These are phyloP conservation scores for Artemia sp. DNA, from an alignment of 2,888 invertebrate genomes.

Conservation along the genomic window DNA sequence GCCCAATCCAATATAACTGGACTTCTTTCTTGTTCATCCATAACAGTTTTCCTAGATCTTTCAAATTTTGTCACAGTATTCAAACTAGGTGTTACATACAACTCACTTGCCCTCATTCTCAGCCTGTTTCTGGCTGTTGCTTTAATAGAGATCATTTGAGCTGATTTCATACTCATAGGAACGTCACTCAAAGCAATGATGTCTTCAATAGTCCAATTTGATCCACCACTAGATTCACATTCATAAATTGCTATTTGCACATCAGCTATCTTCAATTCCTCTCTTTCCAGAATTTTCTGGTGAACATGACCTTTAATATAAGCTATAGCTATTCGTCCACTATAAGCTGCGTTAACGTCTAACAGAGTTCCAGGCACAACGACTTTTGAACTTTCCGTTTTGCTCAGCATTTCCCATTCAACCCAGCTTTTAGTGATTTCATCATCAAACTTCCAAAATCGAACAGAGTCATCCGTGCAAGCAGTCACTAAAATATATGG, in stretches of 20 bases:
- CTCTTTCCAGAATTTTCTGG: slow-evolving; percentile 16
- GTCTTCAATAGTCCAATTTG: slow-evolving; percentile 78
- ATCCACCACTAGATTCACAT: slow-evolving; percentile 85
- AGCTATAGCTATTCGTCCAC: slow-evolving; percentile 89
- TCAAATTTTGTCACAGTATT: slow-evolving; percentile 5
- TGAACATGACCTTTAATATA: slow-evolving; percentile 57
- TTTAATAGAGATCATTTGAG: background rate
- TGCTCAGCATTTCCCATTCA: slow-evolving; percentile 76
- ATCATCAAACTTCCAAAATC: slow-evolving; percentile 68
- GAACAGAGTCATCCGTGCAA: slow-evolving; percentile 75
- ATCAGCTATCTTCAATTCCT: slow-evolving; percentile 64
- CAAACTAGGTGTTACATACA: background rate
- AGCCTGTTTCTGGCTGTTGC: background rate
- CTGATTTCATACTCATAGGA: slow-evolving; percentile 38
- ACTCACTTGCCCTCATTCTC: background rate
- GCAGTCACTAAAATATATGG: slow-evolving; percentile 91
- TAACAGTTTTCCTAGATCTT: background rate
- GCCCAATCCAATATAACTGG: slow-evolving; percentile 95
- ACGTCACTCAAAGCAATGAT: slow-evolving; percentile 86
- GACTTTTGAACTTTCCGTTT: slow-evolving; percentile 45
- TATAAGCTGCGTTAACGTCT: slow-evolving; percentile 81
- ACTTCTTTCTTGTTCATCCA: background rate
- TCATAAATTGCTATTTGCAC: slow-evolving; percentile 91
- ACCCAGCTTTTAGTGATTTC: slow-evolving; percentile 46
- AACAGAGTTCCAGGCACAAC: slow-evolving; percentile 48